Percentiles rank a stretch among this genome's conserved stretches.
Conservation (phyloP, 2,888 invertebrate genomes). For the Parelbella ahira region DNA sequence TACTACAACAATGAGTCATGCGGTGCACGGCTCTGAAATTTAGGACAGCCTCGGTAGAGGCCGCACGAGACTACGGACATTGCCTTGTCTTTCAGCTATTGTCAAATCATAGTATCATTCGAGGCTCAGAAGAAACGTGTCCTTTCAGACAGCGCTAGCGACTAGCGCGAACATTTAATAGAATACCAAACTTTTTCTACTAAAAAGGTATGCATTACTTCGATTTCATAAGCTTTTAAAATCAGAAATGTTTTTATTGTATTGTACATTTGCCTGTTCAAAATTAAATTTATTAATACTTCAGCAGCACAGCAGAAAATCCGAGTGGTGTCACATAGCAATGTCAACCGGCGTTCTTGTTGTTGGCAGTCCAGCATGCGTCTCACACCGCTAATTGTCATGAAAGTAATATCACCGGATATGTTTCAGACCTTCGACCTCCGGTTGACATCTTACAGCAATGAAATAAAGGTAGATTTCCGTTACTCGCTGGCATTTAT, state of each 20-base stretch:
- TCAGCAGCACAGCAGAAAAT: slow-evolving; percentile 9
- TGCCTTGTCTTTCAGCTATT: not conserved
- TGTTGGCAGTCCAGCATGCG: slow-evolving; percentile 47
- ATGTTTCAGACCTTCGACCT: slow-evolving; percentile 49
- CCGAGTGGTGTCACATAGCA: slow-evolving; percentile 30
- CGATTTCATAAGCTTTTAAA: no score
- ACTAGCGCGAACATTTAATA: no score
- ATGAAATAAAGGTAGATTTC: slow-evolving; percentile 14
- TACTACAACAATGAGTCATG: slow-evolving; percentile 5
- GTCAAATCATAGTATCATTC: no score
- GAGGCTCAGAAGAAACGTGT: no score
- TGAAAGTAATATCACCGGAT: slow-evolving; percentile 54
- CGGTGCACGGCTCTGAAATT: not conserved
- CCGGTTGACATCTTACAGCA: slow-evolving; percentile 35
- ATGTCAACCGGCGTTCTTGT: slow-evolving; percentile 44
- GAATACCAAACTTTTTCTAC: no score
- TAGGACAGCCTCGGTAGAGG: slow-evolving; percentile 2
- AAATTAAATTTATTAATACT: not conserved
- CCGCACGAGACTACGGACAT: no score
- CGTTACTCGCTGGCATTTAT: not conserved
- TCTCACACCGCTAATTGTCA: slow-evolving; percentile 57
- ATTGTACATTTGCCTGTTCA: no score
- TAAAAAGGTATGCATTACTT: no score
- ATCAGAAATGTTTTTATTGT: no score
- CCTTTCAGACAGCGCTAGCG: no score